These are phyloP conservation scores for Entelurus aequoreus DNA, from an alignment of 2,113 vertebrate species.

Conservation along the genomic window DNA sequence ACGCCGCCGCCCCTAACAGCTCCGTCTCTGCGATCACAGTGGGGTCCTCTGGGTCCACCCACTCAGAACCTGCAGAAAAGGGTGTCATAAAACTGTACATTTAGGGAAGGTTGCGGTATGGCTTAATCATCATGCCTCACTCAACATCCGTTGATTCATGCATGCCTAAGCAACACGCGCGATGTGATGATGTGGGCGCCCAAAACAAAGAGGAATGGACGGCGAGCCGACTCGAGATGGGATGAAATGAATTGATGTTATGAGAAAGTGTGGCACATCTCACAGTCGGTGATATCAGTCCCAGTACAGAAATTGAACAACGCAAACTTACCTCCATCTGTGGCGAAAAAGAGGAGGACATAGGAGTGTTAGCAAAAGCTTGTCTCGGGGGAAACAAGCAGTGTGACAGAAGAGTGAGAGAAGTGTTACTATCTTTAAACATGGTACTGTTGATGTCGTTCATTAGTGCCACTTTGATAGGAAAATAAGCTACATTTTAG, in stretches of 20 bases:
- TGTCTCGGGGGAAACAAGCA: conserved; percentile 18
- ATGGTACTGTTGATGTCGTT: no score
- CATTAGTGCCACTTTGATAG: no score
- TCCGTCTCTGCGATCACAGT: conserved; percentile 96
- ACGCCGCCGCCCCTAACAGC: conserved; percentile 91
- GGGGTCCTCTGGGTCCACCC: conserved; percentile 98
- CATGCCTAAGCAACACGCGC: conserved; percentile 32
- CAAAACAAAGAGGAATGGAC: not conserved
- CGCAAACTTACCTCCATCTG: conserved; percentile 76
- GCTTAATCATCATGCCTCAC: conserved; percentile 42
- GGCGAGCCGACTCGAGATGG: conserved; percentile 22
- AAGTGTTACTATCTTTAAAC: not conserved
- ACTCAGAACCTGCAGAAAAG: conserved; percentile 81
- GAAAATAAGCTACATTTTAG: no score
- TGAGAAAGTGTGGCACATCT: conserved; percentile 22
- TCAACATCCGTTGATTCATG: conserved; percentile 14
- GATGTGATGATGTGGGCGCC: conserved; percentile 17
- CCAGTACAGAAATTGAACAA: conserved; percentile 28
- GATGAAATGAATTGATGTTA: conserved; percentile 34
- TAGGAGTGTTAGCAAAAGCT: conserved; percentile 52
- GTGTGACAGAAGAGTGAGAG: no score
- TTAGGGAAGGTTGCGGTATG: not conserved
- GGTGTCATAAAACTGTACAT: not conserved
- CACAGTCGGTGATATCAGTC: conserved; percentile 38
- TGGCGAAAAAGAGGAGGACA: conserved; percentile 63